Base-by-base conservation (phyloP, 2,888 invertebrate genomes). In the Balanococcus diminutus region DNA sequence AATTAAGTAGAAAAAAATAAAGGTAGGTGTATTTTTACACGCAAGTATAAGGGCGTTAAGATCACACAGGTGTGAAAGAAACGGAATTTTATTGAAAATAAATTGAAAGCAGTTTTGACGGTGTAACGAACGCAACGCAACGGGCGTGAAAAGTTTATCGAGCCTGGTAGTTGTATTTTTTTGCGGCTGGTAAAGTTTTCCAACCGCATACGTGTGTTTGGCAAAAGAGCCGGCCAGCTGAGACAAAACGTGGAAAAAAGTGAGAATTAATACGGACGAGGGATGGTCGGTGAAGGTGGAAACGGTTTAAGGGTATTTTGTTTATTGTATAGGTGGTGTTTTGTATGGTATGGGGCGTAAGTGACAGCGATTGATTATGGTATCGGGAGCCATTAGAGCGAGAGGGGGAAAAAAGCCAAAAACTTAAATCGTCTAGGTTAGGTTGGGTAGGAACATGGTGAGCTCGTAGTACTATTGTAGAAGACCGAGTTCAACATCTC, bases 51-150 rank as follows among this genome's bases (percentile, higher is more conserved):
- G 31, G 31, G 31, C 72, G 72, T 16, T 72, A 72, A 72, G 31
- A 72, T 72, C 75, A 79, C 75, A 36, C 75, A 79, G 75, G 75
- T 79, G 75, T 36, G 36, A 79, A 79, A 79, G 11, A 36, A 79
- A 36, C 19, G 36, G 36, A 36, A 36, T 79, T 79, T 72, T 79
- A 79, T 79, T 79, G 75, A 79, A 79, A 79, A 79, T 79, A 79
- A 79, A 79, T 79, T 79, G 75, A 79, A 79, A 36, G 32, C 36
- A 9, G 75, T 36, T 36, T 36, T 16, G 72, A 72, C 72, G 31
- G 32, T 32, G 32, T n/a, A 1, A 36, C 11, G 2, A 0, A 31
- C 67, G 28, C 31, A 72, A 31, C 75, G 36, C 36, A 79, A 16
- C 4, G n/a, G 75, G 6, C 9, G 36, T 19, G 36, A 79, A 79